Conservation (phyloP, 2,888 invertebrate genomes). For the Drosophila colorata region DNA sequence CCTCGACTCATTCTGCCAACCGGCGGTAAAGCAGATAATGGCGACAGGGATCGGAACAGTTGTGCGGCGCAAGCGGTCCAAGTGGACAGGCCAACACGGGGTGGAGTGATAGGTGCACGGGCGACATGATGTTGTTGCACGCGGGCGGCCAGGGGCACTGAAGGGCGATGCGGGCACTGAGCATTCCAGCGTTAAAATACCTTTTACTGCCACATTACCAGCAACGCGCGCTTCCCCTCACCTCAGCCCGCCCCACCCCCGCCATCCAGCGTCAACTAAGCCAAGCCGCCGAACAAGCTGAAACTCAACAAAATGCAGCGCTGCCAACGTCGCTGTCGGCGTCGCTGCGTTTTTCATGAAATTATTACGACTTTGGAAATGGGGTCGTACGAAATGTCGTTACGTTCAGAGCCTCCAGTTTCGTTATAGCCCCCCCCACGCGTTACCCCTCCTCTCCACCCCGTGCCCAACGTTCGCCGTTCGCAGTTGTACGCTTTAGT, state of each 20-base stretch:
- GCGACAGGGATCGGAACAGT: constrained; percentile 46
- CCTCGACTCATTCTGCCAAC: constrained; percentile 55
- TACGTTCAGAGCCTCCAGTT: constrained; percentile 46
- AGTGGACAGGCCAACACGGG: background rate
- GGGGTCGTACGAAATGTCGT: constrained; percentile 81
- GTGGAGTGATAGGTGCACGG: constrained; percentile 39
- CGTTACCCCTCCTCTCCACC: background rate
- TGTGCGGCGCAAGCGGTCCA: background rate
- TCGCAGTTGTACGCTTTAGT: constrained; percentile 48
- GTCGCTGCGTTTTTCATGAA: constrained; percentile 79
- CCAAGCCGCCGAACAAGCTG: constrained; percentile 23
- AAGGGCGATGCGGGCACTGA: constrained; percentile 8
- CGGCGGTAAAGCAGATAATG: constrained; percentile 62
- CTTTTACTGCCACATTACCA: constrained; percentile 80
- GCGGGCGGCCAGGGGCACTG: background rate
- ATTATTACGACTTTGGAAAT: constrained; percentile 81
- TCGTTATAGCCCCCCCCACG: background rate
- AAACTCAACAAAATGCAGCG: constrained; percentile 50
- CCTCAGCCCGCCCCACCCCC: background rate
- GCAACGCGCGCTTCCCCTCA: constrained; percentile 37
- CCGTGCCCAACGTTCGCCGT: constrained; percentile 1
- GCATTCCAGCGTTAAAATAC: constrained; percentile 77
- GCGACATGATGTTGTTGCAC: constrained; percentile 25
- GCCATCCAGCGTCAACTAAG: constrained; percentile 11
- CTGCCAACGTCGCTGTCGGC: constrained; percentile 33